Conservation (phyloP, 2,797 vertebrate genomes). For the Gymnocypris eckloni region DNA sequence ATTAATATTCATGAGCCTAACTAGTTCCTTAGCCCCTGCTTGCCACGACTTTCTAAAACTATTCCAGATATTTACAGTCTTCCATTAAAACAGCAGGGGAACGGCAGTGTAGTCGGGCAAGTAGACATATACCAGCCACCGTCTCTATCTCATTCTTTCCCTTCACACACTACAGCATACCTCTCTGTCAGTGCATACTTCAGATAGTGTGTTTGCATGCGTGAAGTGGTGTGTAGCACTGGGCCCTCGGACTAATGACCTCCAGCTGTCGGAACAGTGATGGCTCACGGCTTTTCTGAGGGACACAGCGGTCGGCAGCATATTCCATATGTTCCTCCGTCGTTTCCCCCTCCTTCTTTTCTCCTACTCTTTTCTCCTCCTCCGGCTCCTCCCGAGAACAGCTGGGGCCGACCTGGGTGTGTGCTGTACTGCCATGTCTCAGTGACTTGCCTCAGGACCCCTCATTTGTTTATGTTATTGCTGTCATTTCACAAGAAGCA, state of each 20-base stretch:
- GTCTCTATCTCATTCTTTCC: neutral
- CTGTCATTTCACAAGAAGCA: slow-evolving; percentile 41
- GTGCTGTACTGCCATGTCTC: slow-evolving; percentile 42
- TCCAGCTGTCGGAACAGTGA: slow-evolving; percentile 62
- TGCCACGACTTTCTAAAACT: neutral
- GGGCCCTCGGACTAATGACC: slow-evolving; percentile 61
- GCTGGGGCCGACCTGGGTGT: slow-evolving; percentile 52
- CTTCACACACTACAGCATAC: neutral
- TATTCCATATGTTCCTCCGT: slow-evolving; percentile 52
- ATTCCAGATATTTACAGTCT: slow-evolving; percentile 11
- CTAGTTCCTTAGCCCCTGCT: neutral
- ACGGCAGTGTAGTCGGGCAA: neutral
- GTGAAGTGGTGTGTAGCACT: slow-evolving; percentile 33
- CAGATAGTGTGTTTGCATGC: slow-evolving; percentile 29
- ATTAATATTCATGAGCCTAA: neutral
- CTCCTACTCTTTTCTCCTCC: slow-evolving; percentile 46
- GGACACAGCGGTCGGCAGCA: slow-evolving; percentile 49
- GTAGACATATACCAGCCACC: neutral
- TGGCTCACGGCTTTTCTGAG: slow-evolving; percentile 48
- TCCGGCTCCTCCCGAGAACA: slow-evolving; percentile 50
- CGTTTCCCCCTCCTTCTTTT: slow-evolving; percentile 23
- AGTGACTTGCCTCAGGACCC: slow-evolving; percentile 23
- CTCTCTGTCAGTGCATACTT: slow-evolving; percentile 17
- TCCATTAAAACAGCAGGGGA: slow-evolving; percentile 4
- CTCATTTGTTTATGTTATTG: slow-evolving; percentile 51